Evolutionary conservation across 2,797 vertebrate species (phyloP), one percentile per base, ranked within the genome.

Genomic region (Tenualosa thibaudeaui): DNA sequence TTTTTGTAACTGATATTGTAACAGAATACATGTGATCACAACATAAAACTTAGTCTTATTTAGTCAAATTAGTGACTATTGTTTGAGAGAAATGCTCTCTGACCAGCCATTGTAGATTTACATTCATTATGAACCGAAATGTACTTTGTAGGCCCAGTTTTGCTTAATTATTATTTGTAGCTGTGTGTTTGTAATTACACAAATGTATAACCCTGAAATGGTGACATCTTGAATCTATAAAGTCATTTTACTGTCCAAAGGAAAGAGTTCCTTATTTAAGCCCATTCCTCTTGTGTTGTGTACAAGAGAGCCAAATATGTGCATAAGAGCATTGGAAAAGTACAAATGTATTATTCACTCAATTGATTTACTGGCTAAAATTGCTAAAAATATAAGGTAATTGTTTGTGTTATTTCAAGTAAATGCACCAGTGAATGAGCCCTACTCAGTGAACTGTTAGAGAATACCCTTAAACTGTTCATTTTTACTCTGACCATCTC

Each of bases 1-100:
- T 96, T 95, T 96, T 95, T 96, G 93, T 96, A 96, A 94, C 91
- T 92, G 90, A 93, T 93, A 94, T 90, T 93, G 91, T 93, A 92
- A 92, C 86, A 51, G 50, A 87, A 82, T 75, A 56, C 84, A 62
- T 83, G 56, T 53, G 84, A 84, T 83, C 83, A 65, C 78, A 9
- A 71, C 37, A 84, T 86, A 82, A 24, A 65, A 13, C 56, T 49
- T 86, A 12, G 60, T 62, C 85, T 62, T 22, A 60, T 87, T 84
- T 81, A 10, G 84, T 85, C 43, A 82, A 10, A 78, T 46, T 78
- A 46, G 65, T 40, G 71, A 78, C 40, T 46, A 78, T 78, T 78
- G 17, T 78, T 78, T 78, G 15, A 43, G 40, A 46, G 17, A 85
- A 86, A 88, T 46, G 31, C 83, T 86, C 90, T 86, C 9, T 82